Evolutionary conservation across 1,140 invertebrate genomes (phyloP).

Genomic region (Lysiphlebus fabarum): DNA sequence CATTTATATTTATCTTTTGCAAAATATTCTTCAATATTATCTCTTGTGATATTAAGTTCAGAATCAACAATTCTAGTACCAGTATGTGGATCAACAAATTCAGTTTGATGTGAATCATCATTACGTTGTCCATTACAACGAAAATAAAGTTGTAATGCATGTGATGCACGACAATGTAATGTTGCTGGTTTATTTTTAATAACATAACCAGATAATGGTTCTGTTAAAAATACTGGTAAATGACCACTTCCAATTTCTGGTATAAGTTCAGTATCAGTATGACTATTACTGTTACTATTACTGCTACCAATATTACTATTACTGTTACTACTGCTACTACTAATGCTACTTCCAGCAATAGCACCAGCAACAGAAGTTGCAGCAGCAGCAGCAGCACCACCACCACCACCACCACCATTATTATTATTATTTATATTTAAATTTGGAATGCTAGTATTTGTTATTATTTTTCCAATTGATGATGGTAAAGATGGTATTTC

Average conservation of each 20-base stretch:
- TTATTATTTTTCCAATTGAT: too few species aligned
- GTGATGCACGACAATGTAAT: constrained; percentile 80
- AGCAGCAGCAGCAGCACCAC: neutral
- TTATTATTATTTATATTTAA: neutral
- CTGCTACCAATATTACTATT: neutral
- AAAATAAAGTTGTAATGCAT: constrained; percentile 81
- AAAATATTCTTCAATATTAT: constrained; percentile 88
- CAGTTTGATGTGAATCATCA: constrained; percentile 64
- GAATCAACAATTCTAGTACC: constrained; percentile 81
- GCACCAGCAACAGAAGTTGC: constrained; percentile 45
- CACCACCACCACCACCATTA: too few species aligned
- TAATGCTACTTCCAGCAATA: too few species aligned
- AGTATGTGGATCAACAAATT: constrained; percentile 80
- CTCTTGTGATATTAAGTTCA: constrained; percentile 80
- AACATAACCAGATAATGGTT: constrained; percentile 82
- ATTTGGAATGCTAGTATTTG: too few species aligned
- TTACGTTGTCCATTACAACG: constrained; percentile 77
- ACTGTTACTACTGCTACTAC: neutral
- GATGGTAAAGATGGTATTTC: constrained; percentile 21
- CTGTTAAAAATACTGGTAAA: constrained; percentile 78
- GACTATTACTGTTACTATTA: too few species aligned
- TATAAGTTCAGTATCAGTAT: constrained; percentile 48
- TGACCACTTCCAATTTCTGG: constrained; percentile 46
- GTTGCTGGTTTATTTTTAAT: constrained; percentile 85
- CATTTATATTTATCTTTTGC: constrained; percentile 83